These are phyloP conservation scores for Nephila pilipes DNA, from an alignment of 1,140 invertebrate species.

Conservation along the genomic window DNA sequence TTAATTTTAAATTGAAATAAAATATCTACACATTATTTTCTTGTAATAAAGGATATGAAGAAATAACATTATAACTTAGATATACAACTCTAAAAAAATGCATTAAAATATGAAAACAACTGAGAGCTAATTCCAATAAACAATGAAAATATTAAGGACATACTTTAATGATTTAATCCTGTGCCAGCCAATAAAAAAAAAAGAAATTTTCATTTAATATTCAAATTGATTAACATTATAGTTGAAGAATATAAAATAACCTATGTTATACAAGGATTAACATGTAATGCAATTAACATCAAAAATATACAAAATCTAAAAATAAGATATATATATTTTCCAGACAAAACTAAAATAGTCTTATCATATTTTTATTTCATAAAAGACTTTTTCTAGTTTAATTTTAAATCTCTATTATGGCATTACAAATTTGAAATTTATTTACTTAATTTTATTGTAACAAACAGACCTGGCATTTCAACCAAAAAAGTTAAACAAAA, in stretches of 20 bases:
- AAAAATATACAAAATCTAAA: neutral
- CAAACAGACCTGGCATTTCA: too few species aligned
- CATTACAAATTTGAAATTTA: too few species aligned
- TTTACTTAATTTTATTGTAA: too few species aligned
- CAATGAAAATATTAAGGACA: neutral
- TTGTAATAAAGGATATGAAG: neutral
- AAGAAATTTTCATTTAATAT: neutral
- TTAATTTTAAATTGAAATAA: neutral
- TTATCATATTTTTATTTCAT: too few species aligned
- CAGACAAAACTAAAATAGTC: too few species aligned
- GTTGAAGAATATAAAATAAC: neutral
- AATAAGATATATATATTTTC: too few species aligned
- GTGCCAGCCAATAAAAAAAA: neutral
- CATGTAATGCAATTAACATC: too few species aligned
- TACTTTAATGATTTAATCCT: conserved; percentile 12
- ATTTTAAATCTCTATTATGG: too few species aligned
- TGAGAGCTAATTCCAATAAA: neutral
- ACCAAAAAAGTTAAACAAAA: too few species aligned
- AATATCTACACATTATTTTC: neutral
- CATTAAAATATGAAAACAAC: neutral
- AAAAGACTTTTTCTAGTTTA: too few species aligned
- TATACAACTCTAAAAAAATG: neutral
- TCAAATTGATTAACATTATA: neutral
- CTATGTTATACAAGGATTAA: too few species aligned
- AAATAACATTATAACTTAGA: too few species aligned